These are phyloP conservation scores for Fulica atra DNA, from an alignment of 2,113 vertebrate genomes.

Conservation along the genomic window DNA sequence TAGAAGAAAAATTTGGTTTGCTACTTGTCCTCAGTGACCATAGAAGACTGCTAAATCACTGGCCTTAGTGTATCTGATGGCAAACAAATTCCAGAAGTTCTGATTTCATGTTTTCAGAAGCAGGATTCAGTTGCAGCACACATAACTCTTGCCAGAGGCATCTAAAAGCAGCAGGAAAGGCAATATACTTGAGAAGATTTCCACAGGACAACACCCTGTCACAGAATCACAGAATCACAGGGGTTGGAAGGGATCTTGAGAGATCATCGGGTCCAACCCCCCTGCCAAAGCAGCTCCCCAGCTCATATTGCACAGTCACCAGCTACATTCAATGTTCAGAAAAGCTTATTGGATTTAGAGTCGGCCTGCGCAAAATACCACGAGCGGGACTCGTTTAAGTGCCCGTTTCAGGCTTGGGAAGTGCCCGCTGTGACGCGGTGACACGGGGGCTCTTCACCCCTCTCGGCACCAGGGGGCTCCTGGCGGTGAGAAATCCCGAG, in stretches of 20 bases:
- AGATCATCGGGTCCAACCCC: too few relatives aligned
- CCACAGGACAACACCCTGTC: not conserved
- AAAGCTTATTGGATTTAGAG: not conserved
- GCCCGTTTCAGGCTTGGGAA: not conserved
- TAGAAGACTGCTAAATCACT: not conserved
- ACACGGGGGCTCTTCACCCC: not conserved
- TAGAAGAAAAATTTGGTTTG: not conserved
- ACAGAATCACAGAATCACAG: too few relatives aligned
- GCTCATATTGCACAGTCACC: too few relatives aligned
- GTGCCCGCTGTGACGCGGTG: not conserved
- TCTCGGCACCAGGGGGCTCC: constrained; percentile 54
- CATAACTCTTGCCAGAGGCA: not conserved
- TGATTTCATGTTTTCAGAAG: not conserved
- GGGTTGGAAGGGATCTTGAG: too few relatives aligned
- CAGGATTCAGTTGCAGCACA: not conserved
- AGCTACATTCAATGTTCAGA: not conserved
- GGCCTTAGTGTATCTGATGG: not conserved
- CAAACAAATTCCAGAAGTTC: not conserved
- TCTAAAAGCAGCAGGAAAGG: not conserved
- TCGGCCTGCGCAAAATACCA: not conserved
- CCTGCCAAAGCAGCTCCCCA: too few relatives aligned
- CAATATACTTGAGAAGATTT: not conserved
- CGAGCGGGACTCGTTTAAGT: not conserved
- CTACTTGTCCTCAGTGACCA: not conserved
- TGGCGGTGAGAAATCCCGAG: not conserved